Percentiles rank a stretch among this genome's conserved stretches.
phyloP scores from a whole-genome alignment of 2,888 invertebrate genomes.

The Acleris laterana region DNA sequence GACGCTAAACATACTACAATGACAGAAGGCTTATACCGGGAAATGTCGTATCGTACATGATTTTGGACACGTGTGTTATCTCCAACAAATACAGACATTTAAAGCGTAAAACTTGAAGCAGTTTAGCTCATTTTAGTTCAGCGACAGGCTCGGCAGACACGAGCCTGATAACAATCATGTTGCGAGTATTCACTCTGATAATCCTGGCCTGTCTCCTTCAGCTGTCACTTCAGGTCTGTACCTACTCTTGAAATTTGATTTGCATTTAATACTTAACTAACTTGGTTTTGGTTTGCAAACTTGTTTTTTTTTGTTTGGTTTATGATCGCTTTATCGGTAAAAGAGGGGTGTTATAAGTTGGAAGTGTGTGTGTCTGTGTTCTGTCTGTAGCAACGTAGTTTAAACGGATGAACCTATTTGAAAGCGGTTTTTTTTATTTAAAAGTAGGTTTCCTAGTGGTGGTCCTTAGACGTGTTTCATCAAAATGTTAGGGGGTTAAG shows the following conservation, averaged over 20 bases:
- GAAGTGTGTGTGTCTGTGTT: too few species aligned
- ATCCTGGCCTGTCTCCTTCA: conserved; percentile 20
- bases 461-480: too few species aligned
- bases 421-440: too few species aligned
- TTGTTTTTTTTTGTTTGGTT: too few species aligned
- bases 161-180: conserved; percentile 7
- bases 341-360: too few species aligned
- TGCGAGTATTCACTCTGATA: conserved; percentile 7
- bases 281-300: background rate
- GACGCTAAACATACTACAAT: background rate
- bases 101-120: conserved; percentile 11
- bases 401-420: too few species aligned
- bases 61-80: conserved; percentile 22
- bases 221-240: conserved; percentile 27
- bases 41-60: background rate
- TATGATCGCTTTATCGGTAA: too few species aligned
- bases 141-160: too few species aligned
- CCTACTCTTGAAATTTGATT: background rate
- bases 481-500: too few species aligned
- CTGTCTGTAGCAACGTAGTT: too few species aligned
- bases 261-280: background rate
- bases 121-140: conserved; percentile 2
- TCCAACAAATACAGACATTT: conserved; percentile 4
- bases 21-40: background rate
- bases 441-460: too few species aligned